Base-by-base conservation (phyloP, 2,888 invertebrate genomes). In the Calliopum simillimum region DNA sequence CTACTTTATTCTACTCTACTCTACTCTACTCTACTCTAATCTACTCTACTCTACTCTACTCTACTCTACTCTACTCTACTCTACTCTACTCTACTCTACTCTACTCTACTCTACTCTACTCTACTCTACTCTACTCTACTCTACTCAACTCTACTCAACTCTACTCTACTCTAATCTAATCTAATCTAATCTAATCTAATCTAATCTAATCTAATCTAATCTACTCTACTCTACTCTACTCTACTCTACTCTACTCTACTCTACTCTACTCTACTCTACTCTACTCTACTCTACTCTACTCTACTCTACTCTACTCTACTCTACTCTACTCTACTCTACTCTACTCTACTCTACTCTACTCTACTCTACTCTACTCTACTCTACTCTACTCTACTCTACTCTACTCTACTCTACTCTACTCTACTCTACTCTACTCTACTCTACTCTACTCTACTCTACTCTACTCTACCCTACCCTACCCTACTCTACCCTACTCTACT, bases 371-470 rank as follows among this genome's bases (percentile, higher is more conserved):
- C 16, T 47, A 47, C 47, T 47, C 16, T 47, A 47, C 47, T 47
- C 16, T 47, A 47, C 47, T 47, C 16, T 47, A 47, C 8, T 6
- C 16, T 47, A 47, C 47, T 47, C 16, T 47, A 47, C 47, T 47
- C 16, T 47, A 47, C 47, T 47, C 16, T 47, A 47, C 47, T 47
- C 16, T 47, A 47, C 47, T 47, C 16, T 47, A n/a, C 13, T 8
- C 16, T 47, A n/a, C 13, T 47, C 16, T 47, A 47, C 8, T 47
- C 16, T 47, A 47, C 8, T 3, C 16, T 47, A 47, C 8, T 47
- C 16, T 55, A 63, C 55, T 51, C 46, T 68, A 62, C 62, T 33
- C 46, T 68, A 62, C 62, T 33, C 46, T 68, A 62, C 62, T 49
- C 25, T 62, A 43, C 62, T 49, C 46, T 68, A 62, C 62, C 33